Percentiles rank a stretch among this genome's conserved stretches.
phyloP scores from a whole-genome alignment of 2,113 vertebrate species.

The Myiopsitta monachus region DNA sequence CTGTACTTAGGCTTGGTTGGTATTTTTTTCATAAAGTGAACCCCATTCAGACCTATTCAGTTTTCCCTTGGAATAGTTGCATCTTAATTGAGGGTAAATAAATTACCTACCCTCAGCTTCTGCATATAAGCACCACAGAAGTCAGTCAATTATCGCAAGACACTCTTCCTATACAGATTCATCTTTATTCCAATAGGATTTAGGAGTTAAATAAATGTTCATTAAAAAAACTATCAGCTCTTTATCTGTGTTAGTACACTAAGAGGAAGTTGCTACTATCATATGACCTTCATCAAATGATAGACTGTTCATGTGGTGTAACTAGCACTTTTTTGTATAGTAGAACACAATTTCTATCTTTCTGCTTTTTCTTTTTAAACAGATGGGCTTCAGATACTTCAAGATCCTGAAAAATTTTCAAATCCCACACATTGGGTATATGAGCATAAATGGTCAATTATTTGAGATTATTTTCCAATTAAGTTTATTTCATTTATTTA shows the following conservation, averaged over 20 bases:
- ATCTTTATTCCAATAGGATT: background rate
- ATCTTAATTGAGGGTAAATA: background rate
- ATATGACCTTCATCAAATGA: background rate
- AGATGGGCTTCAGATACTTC: background rate
- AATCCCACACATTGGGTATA: background rate
- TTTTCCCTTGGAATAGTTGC: background rate
- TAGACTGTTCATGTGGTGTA: background rate
- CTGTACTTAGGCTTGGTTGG: background rate
- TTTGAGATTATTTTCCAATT: background rate
- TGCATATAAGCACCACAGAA: background rate
- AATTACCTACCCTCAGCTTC: background rate
- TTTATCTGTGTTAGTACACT: background rate
- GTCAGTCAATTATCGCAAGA: background rate
- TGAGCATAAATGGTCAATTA: background rate
- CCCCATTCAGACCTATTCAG: background rate
- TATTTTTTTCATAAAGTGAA: background rate
- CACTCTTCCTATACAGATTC: background rate
- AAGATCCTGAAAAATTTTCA: background rate
- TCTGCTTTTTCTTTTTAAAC: background rate
- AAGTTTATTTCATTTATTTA: background rate
- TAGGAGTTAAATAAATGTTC: background rate
- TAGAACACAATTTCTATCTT: background rate
- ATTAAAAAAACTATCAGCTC: background rate
- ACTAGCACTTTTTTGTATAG: background rate
- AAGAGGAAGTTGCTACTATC: background rate